Evolutionary conservation across 2,888 invertebrate genomes (phyloP), one percentile per base, ranked within the genome.

Genomic region (Cataglyphis livida): DNA sequence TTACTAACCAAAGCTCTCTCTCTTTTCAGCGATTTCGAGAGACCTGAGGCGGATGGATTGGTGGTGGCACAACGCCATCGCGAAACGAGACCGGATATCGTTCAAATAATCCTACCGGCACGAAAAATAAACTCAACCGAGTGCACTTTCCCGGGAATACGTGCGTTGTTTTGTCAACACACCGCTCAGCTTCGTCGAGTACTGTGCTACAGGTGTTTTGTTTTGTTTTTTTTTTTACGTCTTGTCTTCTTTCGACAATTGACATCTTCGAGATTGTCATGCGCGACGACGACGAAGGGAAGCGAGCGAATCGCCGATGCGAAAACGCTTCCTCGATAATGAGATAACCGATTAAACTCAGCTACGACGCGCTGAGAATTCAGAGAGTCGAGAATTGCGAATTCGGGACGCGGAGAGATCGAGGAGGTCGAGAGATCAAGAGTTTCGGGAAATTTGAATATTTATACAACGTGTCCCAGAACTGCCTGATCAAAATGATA

Each of bases 131-230:
- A 76, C 57, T 18, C 6, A 9, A 41, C 15, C 28, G 51, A 15
- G 21, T 10, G 25, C 21, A 28, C 9, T 76, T 54, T 38, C 66
- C 66, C 38, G 21, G n/a, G 51, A 76, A 32, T 57, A 66, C 57
- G 76, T 66, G 68, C 6, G 7, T n/a, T 15, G 68, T 32, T 76
- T 76, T 41, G 57, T 28, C 15, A 38, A 76, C 68, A 15, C 18
- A 15, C 18, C 28, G 9, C 10, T 1, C 28, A 21, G 57, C 18
- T 3, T 51, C 7, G n/a, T n/a, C 21, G 18, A 21, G 12, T 25
- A 44, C 51, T 32, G 12, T 25, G 61, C 51, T 32, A 66, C 65
- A 76, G 54, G 51, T 65, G 76, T 44, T 57, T 44, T 57, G 41
- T 10, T 21, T 57, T 7, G n/a, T 48, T 48, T 48, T 21, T 66